phyloP scores from a whole-genome alignment of 2,113 vertebrate species.

The Picathartes gymnocephalus region DNA sequence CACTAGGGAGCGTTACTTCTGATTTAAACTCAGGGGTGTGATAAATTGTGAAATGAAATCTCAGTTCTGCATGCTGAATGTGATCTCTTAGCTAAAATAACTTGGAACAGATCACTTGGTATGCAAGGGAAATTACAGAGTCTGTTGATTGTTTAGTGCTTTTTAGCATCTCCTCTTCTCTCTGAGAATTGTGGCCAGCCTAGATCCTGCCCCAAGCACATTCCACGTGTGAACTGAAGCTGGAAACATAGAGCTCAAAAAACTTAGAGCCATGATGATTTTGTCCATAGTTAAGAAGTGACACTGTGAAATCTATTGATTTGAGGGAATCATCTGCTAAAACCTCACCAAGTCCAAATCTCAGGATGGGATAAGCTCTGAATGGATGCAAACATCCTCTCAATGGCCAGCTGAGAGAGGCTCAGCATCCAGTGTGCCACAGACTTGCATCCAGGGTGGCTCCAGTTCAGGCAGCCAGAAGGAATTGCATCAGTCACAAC shows the following conservation, averaged over 20 bases:
- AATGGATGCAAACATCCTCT: not conserved
- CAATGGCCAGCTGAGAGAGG: not conserved
- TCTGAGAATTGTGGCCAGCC: not conserved
- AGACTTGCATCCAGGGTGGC: not conserved
- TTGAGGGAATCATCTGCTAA: not conserved
- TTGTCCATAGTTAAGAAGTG: not conserved
- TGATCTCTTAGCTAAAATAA: not conserved
- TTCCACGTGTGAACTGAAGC: not conserved
- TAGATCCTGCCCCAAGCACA: not conserved
- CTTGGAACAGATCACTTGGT: not conserved
- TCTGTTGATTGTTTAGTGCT: not conserved
- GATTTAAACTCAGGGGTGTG: conserved; percentile 44
- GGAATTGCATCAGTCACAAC: not conserved
- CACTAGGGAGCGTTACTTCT: not conserved
- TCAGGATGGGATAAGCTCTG: not conserved
- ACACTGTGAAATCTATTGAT: not conserved
- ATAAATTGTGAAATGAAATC: conserved; percentile 22
- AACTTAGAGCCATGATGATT: not conserved
- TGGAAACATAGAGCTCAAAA: not conserved
- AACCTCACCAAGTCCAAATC: not conserved
- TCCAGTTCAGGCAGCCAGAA: not conserved
- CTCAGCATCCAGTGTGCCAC: accelerated
- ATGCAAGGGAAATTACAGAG: not conserved
- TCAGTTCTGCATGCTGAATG: not conserved
- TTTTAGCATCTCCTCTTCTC: not conserved